Conservation (phyloP, 2,797 vertebrate species). For the Lutjanus campechanus region DNA sequence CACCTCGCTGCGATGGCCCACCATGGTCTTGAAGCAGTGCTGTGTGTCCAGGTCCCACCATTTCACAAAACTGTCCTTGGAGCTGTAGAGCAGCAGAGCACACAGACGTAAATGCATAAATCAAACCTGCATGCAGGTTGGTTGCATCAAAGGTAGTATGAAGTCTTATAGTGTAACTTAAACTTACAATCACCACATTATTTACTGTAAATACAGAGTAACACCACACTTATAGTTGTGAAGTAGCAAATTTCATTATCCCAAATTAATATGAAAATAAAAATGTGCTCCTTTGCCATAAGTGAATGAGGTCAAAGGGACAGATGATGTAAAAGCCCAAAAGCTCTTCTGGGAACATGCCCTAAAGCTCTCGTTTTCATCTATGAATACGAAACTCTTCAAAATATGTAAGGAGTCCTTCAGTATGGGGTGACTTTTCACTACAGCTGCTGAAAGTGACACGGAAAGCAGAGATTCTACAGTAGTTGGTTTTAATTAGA, state of each 20-base stretch:
- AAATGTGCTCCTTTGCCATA: neutral
- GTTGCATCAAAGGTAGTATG: neutral
- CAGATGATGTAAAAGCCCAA: neutral
- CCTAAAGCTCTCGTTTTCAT: neutral
- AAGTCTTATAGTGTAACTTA: neutral
- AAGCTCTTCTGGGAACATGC: neutral
- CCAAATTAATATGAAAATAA: neutral
- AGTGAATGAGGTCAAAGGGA: neutral
- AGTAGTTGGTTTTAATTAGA: too few species aligned
- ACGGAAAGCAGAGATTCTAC: too few species aligned
- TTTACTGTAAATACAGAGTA: neutral
- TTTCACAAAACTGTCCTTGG: conserved; percentile 96
- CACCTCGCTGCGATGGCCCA: conserved; percentile 97
- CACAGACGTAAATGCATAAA: neutral
- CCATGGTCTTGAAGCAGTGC: conserved; percentile 97
- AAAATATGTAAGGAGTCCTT: neutral
- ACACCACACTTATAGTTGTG: neutral
- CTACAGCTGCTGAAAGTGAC: neutral
- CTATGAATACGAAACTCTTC: neutral
- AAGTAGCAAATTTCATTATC: neutral
- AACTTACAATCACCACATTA: neutral
- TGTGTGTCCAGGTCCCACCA: conserved; percentile 99
- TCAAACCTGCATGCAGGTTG: neutral
- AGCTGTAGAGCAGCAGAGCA: conserved; percentile 79
- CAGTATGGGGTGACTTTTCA: neutral